Evolutionary conservation across 2,888 invertebrate genomes (phyloP).

Genomic region (Dexiosoma caninum): DNA sequence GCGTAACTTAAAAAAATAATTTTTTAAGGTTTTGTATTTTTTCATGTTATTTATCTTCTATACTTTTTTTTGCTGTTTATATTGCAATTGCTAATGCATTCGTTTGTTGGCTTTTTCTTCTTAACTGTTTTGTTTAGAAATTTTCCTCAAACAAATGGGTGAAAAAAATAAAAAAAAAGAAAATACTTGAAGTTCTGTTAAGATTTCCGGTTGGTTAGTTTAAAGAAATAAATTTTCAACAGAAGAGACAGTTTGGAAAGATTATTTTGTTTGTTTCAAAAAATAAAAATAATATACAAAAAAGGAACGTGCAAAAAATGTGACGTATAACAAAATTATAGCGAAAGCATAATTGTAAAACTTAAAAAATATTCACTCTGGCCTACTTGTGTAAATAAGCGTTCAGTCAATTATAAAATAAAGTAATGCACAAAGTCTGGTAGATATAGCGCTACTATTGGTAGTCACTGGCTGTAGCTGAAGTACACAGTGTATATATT

Average conservation of each 20-base stretch:
- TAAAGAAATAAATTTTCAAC: constrained; percentile 42
- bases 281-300: not conserved
- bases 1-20: constrained; percentile 11
- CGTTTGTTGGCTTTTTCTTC: constrained; percentile 25
- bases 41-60: constrained; percentile 1
- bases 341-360: not conserved
- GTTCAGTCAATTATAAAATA: too few relatives aligned
- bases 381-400: too few relatives aligned
- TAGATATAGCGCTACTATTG: too few relatives aligned
- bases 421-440: too few relatives aligned
- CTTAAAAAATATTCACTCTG: not conserved
- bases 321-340: not conserved
- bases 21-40: not conserved
- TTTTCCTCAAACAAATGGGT: constrained; percentile 18
- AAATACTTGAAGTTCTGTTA: constrained; percentile 46
- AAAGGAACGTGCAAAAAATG: not conserved
- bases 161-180: not conserved
- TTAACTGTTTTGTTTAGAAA: constrained; percentile 20
- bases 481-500: too few relatives aligned
- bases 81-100: constrained; percentile 61
- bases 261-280: not conserved
- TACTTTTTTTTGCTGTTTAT: constrained; percentile 28
- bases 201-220: constrained; percentile 59
- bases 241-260: constrained; percentile 39
- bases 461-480: too few relatives aligned